Evolutionary conservation across 2,888 invertebrate genomes (phyloP), one percentile per base, ranked within the genome.

Genomic region (Vanessa cardui): DNA sequence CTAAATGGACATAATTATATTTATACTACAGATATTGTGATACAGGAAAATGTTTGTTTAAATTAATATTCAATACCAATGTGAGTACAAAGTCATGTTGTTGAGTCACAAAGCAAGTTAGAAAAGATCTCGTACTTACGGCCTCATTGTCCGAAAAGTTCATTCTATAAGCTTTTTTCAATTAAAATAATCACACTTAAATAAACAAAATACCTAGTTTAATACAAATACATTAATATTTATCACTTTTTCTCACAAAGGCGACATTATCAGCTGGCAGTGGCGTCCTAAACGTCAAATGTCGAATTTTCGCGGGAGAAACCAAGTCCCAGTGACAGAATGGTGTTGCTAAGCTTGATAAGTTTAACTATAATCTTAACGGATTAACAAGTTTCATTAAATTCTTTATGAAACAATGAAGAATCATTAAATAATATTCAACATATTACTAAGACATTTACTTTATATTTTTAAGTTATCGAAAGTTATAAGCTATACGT

Each of bases 81-180:
- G 73, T 74, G 65, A 75, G 66, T 47, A 65, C 72, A 75, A 78
- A 76, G 73, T 72, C 72, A 72, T 56, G 56, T 68, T 66, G 68
- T 58, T 72, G 68, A 75, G 60, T 68, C 71, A 73, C 58, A 69
- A 71, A 63, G 44, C 33, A 62, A 62, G 47, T 44, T 49, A 39
- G n/a, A 69, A 60, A 72, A 52, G 66, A 71, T 59, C 62, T 68
- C 9, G 71, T 80, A 90, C 93, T 90, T 79, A 92, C 93, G 63
- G 86, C 92, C 78, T 93, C 93, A 82, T 92, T 93, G 54, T 93
- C 93, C 1, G 93, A 92, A 72, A 88, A 82, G 76, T 90, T 92
- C 92, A 92, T 92, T 44, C 39, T 73, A 50, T 52, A 39, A 31
- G 39, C 54, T 39, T 60, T 50, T 18, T 18, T 39, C 59, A 63